Conservation (phyloP, 2,113 vertebrate genomes). For the Seriola quinqueradiata region DNA sequence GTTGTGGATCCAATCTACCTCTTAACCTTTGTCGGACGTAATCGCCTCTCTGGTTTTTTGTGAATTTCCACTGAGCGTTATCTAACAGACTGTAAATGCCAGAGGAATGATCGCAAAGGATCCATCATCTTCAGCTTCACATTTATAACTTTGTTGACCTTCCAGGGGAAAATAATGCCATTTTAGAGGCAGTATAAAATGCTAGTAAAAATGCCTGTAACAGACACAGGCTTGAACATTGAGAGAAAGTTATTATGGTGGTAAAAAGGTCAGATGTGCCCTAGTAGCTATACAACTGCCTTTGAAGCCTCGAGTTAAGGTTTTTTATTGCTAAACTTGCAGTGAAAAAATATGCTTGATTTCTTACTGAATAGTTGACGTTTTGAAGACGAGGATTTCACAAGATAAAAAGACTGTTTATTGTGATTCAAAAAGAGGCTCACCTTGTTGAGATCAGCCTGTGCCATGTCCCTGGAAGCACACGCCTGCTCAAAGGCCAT, state of each 20-base stretch:
- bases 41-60: background rate
- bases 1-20: background rate
- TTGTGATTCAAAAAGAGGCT: background rate
- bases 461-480: slow-evolving; percentile 23
- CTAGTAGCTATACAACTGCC: background rate
- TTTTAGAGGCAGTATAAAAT: slow-evolving; percentile 29
- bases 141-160: background rate
- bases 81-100: slow-evolving; percentile 31
- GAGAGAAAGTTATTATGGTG: background rate
- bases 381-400: background rate
- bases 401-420: background rate
- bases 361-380: background rate
- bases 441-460: slow-evolving; percentile 62
- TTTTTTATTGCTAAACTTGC: background rate
- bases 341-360: background rate
- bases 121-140: slow-evolving; percentile 32
- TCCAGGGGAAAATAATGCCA: background rate
- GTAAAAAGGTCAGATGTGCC: slow-evolving; percentile 7
- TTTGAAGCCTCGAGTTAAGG: background rate
- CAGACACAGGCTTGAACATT: background rate
- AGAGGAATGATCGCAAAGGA: slow-evolving; percentile 13
- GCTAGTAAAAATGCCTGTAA: slow-evolving; percentile 1
- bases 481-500: slow-evolving; percentile 35
- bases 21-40: background rate
- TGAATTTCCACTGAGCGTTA: slow-evolving; percentile 11